Percentiles rank a stretch among this genome's conserved stretches.
phyloP scores from a whole-genome alignment of 2,113 vertebrate species.

The Dicrurus megarhynchus region DNA sequence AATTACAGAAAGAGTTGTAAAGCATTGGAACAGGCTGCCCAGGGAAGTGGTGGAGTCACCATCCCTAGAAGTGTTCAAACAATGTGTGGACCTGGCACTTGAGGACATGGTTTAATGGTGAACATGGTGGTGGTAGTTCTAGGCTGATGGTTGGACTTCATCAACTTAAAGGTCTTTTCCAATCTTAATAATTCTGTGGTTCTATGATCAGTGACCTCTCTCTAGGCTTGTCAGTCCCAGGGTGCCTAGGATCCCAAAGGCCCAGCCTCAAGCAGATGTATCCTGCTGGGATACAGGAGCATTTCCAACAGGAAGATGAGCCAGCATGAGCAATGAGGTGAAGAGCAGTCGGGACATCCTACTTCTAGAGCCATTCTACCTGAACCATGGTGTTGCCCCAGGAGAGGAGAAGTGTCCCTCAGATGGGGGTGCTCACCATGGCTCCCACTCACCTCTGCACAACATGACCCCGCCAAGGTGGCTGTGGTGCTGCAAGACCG shows the following conservation, averaged over 20 bases:
- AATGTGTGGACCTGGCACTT: not conserved
- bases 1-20: not conserved
- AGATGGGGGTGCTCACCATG: not conserved
- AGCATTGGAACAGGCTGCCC: not conserved
- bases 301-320: not conserved
- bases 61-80: not conserved
- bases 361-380: not conserved
- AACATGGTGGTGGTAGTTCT: not conserved
- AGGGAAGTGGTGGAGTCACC: not conserved
- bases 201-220: not conserved
- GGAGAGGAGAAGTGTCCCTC: not conserved
- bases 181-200: not conserved
- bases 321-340: not conserved
- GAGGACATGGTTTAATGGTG: not conserved
- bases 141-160: not conserved
- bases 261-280: not conserved
- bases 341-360: not conserved
- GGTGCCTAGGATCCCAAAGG: not conserved
- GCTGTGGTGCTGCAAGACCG: not conserved
- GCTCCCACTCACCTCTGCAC: not conserved
- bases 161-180: not conserved
- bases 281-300: not conserved
- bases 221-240: not conserved
- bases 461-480: not conserved
- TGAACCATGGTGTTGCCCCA: not conserved